Conservation (phyloP, 2,113 vertebrate genomes). For the Hucho hucho region DNA sequence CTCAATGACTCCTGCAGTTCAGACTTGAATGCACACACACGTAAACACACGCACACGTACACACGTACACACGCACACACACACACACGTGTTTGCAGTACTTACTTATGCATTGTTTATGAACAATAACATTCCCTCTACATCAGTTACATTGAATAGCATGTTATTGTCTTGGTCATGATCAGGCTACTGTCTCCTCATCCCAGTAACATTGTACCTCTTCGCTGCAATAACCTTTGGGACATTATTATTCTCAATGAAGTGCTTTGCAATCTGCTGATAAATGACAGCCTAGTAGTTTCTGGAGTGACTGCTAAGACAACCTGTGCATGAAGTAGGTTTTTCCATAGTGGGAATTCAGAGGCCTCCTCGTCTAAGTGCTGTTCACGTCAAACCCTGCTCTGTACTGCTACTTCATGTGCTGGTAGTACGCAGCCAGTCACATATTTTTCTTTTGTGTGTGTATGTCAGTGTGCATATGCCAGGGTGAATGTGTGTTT, state of each 20-base stretch:
- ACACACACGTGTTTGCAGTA: no score
- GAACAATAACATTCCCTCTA: no score
- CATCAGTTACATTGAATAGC: neutral
- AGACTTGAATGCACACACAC: neutral
- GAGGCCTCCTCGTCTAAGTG: slow-evolving; percentile 18
- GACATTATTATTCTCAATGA: slow-evolving; percentile 34
- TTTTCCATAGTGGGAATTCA: slow-evolving; percentile 16
- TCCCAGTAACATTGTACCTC: slow-evolving; percentile 50
- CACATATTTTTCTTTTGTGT: no score
- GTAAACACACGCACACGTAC: no score
- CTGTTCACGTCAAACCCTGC: slow-evolving; percentile 13
- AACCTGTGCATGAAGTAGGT: slow-evolving; percentile 40
- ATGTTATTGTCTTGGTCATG: slow-evolving; percentile 26
- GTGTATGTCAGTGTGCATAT: no score
- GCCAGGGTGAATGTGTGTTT: no score
- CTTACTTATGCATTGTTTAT: no score
- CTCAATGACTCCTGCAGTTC: neutral
- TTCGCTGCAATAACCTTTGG: slow-evolving; percentile 47
- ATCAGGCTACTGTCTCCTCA: slow-evolving; percentile 32
- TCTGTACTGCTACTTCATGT: neutral
- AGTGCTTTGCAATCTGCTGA: slow-evolving; percentile 52
- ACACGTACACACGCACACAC: no score
- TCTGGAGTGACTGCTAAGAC: slow-evolving; percentile 44
- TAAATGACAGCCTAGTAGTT: slow-evolving; percentile 52
- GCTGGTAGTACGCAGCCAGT: slow-evolving; percentile 15